Evolutionary conservation across 2,113 vertebrate genomes (phyloP).

Genomic region (Albula glossodonta): DNA sequence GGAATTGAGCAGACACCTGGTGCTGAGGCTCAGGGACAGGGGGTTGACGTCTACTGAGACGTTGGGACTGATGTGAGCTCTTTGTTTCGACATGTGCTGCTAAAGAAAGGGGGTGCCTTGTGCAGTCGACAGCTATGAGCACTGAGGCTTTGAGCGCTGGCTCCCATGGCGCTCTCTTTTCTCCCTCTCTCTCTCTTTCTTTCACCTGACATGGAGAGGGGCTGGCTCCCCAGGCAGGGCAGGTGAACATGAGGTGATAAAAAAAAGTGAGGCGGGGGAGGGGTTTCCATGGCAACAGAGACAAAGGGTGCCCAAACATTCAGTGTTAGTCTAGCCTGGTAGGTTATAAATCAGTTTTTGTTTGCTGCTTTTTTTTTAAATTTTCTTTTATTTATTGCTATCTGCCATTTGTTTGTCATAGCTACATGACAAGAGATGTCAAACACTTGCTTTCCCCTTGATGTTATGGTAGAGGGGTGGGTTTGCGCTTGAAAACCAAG

Average conservation of each 20-base stretch:
- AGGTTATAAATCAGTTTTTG: slow-evolving; percentile 1
- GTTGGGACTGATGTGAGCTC: not conserved
- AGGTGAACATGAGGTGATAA: slow-evolving; percentile 28
- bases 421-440: not conserved
- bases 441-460: not conserved
- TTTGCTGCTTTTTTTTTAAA: slow-evolving; percentile 8
- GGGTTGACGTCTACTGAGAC: not conserved
- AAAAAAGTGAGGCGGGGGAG: not conserved
- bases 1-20: not conserved
- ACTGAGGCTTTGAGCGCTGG: not conserved
- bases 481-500: not conserved
- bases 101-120: not conserved
- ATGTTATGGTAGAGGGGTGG: not conserved
- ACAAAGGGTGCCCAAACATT: slow-evolving; percentile 28
- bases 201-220: slow-evolving; percentile 12
- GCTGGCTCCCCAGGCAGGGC: slow-evolving; percentile 29
- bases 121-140: not conserved
- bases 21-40: not conserved
- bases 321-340: not conserved
- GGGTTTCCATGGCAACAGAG: slow-evolving; percentile 27
- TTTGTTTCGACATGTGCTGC: not conserved
- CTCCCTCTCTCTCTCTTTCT: not conserved
- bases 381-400: slow-evolving; percentile 6
- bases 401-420: not conserved
- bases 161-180: not conserved